Evolutionary conservation across 1,140 invertebrate genomes (phyloP).

Genomic region (Pseudoatta argentina): DNA sequence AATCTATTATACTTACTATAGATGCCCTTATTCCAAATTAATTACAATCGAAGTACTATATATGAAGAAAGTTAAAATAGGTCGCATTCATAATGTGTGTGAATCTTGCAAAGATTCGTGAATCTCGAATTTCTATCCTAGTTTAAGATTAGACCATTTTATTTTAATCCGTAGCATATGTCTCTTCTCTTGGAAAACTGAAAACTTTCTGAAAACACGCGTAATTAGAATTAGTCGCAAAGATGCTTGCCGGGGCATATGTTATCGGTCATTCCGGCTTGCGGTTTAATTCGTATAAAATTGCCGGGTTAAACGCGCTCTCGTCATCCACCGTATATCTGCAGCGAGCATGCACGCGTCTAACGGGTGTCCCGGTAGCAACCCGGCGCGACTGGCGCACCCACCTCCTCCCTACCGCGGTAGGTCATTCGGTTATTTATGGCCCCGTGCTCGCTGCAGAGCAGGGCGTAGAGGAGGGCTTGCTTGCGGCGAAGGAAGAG

Average conservation of each 20-base stretch:
- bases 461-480: conserved; percentile 67
- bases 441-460: conserved; percentile 77
- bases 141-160: background rate
- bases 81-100: background rate
- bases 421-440: conserved; percentile 85
- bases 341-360: conserved; percentile 58
- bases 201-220: background rate
- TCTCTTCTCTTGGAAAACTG: background rate
- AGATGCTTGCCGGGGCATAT: background rate
- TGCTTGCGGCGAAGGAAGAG: conserved; percentile 46
- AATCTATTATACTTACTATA: background rate
- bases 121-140: background rate
- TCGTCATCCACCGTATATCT: conserved; percentile 21
- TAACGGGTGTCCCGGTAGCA: conserved; percentile 76
- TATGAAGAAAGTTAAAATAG: background rate
- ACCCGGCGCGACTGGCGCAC: conserved; percentile 57
- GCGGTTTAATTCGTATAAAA: conserved; percentile 21
- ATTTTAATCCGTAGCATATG: background rate
- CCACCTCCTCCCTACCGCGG: conserved; percentile 77
- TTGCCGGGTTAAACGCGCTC: conserved; percentile 26
- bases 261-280: conserved; percentile 11
- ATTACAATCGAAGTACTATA: background rate
- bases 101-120: background rate
- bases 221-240: background rate
- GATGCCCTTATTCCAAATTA: background rate